phyloP scores from a whole-genome alignment of 1,140 invertebrate genomes.

The Trialeurodes vaporariorum region DNA sequence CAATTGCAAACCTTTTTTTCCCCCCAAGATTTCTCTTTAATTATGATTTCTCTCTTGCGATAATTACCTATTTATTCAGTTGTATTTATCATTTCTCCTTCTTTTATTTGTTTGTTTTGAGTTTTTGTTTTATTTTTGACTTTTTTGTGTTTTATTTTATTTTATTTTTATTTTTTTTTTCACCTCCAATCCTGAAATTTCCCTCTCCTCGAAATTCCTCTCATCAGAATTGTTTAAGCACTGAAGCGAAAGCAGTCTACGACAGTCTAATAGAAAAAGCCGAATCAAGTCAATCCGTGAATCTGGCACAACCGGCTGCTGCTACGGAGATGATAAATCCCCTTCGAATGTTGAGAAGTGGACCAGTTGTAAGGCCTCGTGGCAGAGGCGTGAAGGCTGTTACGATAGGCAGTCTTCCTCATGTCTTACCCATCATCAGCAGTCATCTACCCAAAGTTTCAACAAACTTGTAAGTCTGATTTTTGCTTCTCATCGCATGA shows the following conservation, averaged over 20 bases:
- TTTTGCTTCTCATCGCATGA: too few species aligned
- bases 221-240: slow-evolving; percentile 56
- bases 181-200: slow-evolving; percentile 20
- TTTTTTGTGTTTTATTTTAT: slow-evolving; percentile 27
- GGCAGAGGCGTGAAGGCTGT: slow-evolving; percentile 43
- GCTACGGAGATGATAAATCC: slow-evolving; percentile 41
- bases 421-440: neutral
- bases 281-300: neutral
- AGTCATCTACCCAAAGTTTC: neutral
- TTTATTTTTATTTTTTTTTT: slow-evolving; percentile 33
- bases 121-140: slow-evolving; percentile 19
- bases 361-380: slow-evolving; percentile 46
- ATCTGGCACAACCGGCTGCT: slow-evolving; percentile 32
- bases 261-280: slow-evolving; percentile 66
- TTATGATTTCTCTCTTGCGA: too few species aligned
- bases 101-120: neutral
- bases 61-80: too few species aligned
- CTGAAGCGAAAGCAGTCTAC: slow-evolving; percentile 80
- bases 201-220: neutral
- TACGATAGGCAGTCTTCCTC: neutral
- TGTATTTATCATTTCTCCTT: neutral
- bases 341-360: slow-evolving; percentile 53
- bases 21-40: too few species aligned
- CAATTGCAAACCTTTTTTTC: too few species aligned
- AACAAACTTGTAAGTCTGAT: neutral